Conservation (phyloP, 2,113 vertebrate genomes). For the Furnarius figulus region DNA sequence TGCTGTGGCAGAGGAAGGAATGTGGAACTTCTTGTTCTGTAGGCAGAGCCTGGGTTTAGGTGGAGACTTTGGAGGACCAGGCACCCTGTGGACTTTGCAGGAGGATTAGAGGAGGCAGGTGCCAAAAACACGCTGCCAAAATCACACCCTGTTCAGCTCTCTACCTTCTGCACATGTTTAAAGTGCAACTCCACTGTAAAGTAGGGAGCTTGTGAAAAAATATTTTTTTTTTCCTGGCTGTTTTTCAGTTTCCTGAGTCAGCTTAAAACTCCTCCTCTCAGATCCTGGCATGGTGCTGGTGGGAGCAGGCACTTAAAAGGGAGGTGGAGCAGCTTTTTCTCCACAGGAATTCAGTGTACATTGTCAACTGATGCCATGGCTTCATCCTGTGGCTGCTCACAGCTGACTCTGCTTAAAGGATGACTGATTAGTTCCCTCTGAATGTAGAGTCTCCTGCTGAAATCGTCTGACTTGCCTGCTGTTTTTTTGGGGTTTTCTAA, state of each 20-base stretch:
- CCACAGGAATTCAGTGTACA: rapidly evolving
- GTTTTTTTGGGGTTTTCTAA: too few species aligned
- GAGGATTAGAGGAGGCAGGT: not conserved
- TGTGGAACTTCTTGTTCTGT: not conserved
- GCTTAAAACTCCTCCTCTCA: rapidly evolving
- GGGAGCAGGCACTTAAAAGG: not conserved
- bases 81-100: not conserved
- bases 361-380: not conserved
- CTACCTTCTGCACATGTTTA: rapidly evolving
- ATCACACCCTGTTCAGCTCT: rapidly evolving
- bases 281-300: not conserved
- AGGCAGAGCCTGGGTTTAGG: not conserved
- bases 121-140: too few species aligned
- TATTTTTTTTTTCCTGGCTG: not conserved
- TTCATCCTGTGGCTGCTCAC: not conserved
- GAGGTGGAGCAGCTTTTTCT: not conserved
- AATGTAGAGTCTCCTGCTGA: not conserved
- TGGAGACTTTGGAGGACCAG: not conserved
- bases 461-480: not conserved
- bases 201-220: not conserved
- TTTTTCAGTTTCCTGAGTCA: not conserved
- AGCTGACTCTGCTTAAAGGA: not conserved
- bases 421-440: not conserved
- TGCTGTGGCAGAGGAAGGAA: not conserved
- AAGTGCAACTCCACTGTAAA: not conserved